Evolutionary conservation across 1,140 invertebrate species (phyloP).

Genomic region (Trachymyrmex cornetzi): DNA sequence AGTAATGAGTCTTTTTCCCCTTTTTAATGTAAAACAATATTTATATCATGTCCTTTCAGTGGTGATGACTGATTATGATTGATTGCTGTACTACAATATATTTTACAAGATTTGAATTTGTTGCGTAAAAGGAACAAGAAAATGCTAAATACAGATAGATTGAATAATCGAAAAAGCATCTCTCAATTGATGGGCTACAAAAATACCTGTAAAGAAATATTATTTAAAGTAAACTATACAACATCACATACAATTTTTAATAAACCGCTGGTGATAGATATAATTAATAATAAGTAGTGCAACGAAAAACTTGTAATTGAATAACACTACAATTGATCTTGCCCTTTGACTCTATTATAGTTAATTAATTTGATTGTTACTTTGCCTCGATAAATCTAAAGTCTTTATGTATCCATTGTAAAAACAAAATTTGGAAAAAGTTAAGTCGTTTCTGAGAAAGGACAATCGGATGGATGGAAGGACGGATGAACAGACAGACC

Average conservation of each 20-base stretch:
- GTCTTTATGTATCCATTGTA: too few relatives aligned
- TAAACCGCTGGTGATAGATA: too few relatives aligned
- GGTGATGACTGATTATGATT: neutral
- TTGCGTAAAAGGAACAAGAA: neutral
- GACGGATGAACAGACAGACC: too few relatives aligned
- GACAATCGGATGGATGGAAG: too few relatives aligned
- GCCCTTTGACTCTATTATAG: too few relatives aligned
- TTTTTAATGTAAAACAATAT: conserved; percentile 32
- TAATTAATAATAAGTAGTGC: too few relatives aligned
- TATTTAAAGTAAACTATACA: neutral
- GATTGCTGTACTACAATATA: neutral
- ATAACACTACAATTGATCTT: too few relatives aligned
- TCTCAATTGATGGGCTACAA: neutral
- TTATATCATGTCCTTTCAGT: neutral
- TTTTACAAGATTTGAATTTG: conserved; percentile 6
- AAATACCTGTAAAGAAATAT: neutral
- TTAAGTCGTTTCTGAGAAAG: too few relatives aligned
- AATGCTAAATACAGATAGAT: neutral
- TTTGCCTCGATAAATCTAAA: too few relatives aligned
- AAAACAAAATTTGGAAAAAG: too few relatives aligned
- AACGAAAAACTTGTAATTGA: too few relatives aligned
- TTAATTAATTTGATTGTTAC: too few relatives aligned
- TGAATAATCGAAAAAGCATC: neutral
- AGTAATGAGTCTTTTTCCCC: neutral
- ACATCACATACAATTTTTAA: neutral